Conservation (phyloP, 2,113 vertebrate species). For the Pungitius pungitius region DNA sequence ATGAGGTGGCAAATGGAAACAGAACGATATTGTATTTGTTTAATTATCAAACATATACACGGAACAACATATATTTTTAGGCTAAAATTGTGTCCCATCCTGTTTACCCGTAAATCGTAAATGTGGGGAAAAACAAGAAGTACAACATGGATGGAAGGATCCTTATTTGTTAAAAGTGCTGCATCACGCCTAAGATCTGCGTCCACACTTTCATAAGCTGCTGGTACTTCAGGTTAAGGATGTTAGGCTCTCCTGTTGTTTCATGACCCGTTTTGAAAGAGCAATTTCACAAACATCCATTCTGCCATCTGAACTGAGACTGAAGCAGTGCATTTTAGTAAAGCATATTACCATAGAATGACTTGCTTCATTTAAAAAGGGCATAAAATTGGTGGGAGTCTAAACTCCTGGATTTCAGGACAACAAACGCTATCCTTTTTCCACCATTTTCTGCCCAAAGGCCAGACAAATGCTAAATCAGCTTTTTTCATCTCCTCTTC, state of each 20-base stretch:
- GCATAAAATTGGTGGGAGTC: neutral
- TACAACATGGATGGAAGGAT: no score
- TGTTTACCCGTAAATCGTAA: no score
- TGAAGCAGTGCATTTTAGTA: neutral
- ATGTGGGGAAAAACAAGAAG: no score
- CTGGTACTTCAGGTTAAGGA: neutral
- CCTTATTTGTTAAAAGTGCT: no score
- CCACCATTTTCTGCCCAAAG: neutral
- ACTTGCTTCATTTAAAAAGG: neutral
- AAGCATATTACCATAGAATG: neutral
- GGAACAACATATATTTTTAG: neutral
- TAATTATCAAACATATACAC: neutral
- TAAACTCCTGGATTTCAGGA: neutral
- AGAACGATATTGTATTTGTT: no score
- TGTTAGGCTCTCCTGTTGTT: neutral
- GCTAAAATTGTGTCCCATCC: neutral
- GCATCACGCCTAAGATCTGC: no score
- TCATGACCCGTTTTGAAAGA: neutral
- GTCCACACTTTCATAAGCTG: neutral
- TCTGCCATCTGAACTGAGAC: neutral
- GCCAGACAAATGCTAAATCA: neutral
- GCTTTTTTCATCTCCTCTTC: neutral
- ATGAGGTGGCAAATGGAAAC: neutral
- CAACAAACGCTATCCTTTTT: neutral
- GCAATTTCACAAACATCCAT: neutral